Evolutionary conservation across 1,140 invertebrate genomes (phyloP).

Genomic region (Stegodyphus mimosarum): DNA sequence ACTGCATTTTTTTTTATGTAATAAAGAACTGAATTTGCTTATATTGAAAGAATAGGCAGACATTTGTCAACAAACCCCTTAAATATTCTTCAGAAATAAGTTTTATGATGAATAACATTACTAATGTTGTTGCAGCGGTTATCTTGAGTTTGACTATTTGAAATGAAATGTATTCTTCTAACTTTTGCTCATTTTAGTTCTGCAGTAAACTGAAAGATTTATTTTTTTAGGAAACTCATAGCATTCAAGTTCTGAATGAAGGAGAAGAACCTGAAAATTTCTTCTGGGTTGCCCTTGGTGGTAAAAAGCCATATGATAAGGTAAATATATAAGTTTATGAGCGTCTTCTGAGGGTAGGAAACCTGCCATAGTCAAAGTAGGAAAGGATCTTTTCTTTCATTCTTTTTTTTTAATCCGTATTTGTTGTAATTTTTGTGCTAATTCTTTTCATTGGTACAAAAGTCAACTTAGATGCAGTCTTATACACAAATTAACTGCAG

Average conservation of each 20-base stretch:
- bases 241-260: constrained; percentile 88
- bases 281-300: constrained; percentile 96
- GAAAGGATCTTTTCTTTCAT: no score
- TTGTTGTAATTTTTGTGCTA: not conserved
- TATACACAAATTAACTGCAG: no score
- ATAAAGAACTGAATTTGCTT: no score
- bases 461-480: not conserved
- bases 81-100: not conserved
- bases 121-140: not conserved
- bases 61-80: no score
- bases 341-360: not conserved
- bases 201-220: not conserved
- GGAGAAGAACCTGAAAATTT: constrained; percentile 99
- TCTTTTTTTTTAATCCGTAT: no score
- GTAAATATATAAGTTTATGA: constrained; percentile 64
- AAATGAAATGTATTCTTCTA: not conserved
- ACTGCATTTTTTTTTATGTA: no score
- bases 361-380: no score
- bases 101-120: not conserved
- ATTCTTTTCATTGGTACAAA: not conserved
- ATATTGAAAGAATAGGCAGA: no score
- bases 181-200: not conserved
- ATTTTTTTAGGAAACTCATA: constrained; percentile 66
- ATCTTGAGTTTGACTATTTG: no score
- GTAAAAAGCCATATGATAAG: constrained; percentile 89